These are phyloP conservation scores for Passerculus sandwichensis DNA, from an alignment of 2,797 vertebrate species.

Conservation along the genomic window DNA sequence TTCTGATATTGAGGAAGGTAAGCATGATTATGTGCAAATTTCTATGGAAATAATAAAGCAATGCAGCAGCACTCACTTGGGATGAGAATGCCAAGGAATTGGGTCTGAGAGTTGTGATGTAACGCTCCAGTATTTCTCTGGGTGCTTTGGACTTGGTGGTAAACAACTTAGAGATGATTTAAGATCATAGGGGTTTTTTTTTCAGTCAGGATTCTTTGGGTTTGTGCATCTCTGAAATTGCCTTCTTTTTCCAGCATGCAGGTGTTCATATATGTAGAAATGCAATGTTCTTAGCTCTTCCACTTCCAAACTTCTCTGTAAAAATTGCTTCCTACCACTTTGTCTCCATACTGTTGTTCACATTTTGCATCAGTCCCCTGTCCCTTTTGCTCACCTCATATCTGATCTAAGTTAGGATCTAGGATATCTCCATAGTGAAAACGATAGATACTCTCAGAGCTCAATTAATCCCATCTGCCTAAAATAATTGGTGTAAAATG, in stretches of 20 bases:
- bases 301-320: background rate
- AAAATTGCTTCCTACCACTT: background rate
- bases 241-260: rapidly evolving
- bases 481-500: background rate
- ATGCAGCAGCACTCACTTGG: background rate
- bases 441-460: background rate
- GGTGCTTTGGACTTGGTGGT: background rate
- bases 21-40: background rate
- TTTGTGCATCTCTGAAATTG: background rate
- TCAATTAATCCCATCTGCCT: background rate
- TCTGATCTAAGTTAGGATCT: background rate
- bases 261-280: background rate
- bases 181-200: rapidly evolving
- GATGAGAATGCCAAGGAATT: background rate
- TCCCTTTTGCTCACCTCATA: background rate
- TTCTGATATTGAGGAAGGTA: background rate
- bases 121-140: background rate
- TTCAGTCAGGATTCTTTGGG: background rate
- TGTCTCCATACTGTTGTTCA: background rate
- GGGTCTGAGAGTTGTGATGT: background rate
- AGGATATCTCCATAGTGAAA: background rate
- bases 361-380: background rate
- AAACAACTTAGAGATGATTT: background rate
- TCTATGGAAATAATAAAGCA: background rate
- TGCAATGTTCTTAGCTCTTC: background rate